Evolutionary conservation across 2,888 invertebrate species (phyloP).

Genomic region (Argynnis bischoffii): DNA sequence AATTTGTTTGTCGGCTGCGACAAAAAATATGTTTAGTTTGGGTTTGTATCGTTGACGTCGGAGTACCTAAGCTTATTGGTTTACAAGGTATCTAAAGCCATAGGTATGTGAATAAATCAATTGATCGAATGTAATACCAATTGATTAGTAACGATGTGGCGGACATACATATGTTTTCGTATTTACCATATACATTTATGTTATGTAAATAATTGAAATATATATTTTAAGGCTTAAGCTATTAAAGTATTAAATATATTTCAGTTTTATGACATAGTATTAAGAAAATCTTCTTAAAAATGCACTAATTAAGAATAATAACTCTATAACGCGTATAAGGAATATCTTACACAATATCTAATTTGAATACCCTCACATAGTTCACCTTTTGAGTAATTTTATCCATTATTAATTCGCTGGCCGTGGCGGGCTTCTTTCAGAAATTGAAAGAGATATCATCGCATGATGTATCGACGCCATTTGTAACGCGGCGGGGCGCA

Average conservation of each 20-base stretch:
- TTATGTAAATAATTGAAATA: too few species aligned
- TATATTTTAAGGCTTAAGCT: too few species aligned
- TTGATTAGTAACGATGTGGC: too few species aligned
- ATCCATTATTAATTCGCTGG: slow-evolving; percentile 70
- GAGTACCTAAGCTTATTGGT: too few species aligned
- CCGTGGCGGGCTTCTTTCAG: slow-evolving; percentile 67
- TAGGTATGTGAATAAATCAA: too few species aligned
- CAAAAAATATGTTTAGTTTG: too few species aligned
- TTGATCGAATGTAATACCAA: too few species aligned
- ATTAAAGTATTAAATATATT: not conserved
- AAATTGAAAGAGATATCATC: slow-evolving; percentile 82
- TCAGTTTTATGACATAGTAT: not conserved
- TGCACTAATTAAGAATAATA: slow-evolving; percentile 7
- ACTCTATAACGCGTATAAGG: not conserved
- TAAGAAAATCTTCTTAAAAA: not conserved
- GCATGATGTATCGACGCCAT: slow-evolving; percentile 78
- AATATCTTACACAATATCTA: slow-evolving; percentile 29
- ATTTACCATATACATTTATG: too few species aligned
- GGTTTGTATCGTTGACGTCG: too few species aligned
- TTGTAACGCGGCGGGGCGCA: slow-evolving; percentile 75
- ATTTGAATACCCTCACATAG: slow-evolving; percentile 55
- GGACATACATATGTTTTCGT: too few species aligned
- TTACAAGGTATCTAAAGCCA: too few species aligned
- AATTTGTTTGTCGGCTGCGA: too few species aligned
- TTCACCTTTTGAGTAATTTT: slow-evolving; percentile 57